phyloP scores from a whole-genome alignment of 2,888 invertebrate species.

The Erebia palarica region DNA sequence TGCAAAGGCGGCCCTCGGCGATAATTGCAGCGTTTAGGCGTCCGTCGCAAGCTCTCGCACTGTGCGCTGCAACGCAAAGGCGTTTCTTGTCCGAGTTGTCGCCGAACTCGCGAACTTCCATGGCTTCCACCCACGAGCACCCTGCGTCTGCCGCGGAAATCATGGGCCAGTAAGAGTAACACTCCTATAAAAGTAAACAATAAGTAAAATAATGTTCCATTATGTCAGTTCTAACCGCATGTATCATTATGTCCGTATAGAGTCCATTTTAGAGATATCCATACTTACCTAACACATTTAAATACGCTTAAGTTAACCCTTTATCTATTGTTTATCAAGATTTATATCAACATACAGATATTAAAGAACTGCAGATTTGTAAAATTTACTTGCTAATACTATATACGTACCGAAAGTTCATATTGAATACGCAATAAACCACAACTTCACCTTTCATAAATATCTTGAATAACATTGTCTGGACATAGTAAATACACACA shows the following conservation, averaged over 20 bases:
- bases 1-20: slow-evolving; percentile 81
- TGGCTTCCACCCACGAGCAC: slow-evolving; percentile 68
- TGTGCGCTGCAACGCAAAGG: slow-evolving; percentile 80
- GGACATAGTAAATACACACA: too few species aligned
- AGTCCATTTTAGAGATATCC: too few species aligned
- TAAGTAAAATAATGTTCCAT: background rate
- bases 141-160: slow-evolving; percentile 71
- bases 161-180: slow-evolving; percentile 67
- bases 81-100: slow-evolving; percentile 70
- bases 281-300: too few species aligned
- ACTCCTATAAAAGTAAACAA: background rate
- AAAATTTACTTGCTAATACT: too few species aligned
- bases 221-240: too few species aligned
- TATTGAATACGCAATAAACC: background rate
- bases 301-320: too few species aligned
- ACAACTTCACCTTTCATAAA: background rate
- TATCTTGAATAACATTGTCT: background rate
- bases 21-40: slow-evolving; percentile 84
- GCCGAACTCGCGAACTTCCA: slow-evolving; percentile 67
- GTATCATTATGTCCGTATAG: too few species aligned
- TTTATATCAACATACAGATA: too few species aligned
- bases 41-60: slow-evolving; percentile 83
- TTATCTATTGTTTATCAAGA: too few species aligned
- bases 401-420: too few species aligned
- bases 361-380: too few species aligned